Evolutionary conservation across 2,113 vertebrate genomes (phyloP).

Genomic region (Montifringilla adamsi): DNA sequence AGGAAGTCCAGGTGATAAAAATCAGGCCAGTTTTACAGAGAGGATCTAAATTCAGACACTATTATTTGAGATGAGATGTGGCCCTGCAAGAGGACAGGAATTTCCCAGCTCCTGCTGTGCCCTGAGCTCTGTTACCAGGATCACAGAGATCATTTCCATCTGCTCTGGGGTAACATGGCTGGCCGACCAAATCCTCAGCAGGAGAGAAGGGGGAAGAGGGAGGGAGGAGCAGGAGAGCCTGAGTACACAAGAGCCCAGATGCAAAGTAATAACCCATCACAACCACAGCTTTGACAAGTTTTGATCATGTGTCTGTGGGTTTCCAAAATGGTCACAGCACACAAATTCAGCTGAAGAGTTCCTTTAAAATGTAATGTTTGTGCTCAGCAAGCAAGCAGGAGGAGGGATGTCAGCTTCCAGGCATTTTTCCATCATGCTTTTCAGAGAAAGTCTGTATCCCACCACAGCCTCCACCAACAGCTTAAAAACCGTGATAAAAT

Average conservation of each 20-base stretch:
- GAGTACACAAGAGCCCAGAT: not conserved
- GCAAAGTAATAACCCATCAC: not conserved
- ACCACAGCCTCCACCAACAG: not conserved
- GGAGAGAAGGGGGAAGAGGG: not conserved
- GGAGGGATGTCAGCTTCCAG: not conserved
- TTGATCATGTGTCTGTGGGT: not conserved
- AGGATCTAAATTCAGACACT: not conserved
- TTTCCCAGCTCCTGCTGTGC: not conserved
- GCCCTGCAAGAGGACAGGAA: not conserved
- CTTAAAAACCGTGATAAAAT: not conserved
- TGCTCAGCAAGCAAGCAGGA: not conserved
- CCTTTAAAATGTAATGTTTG: not conserved
- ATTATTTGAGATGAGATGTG: not conserved
- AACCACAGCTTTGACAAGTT: not conserved
- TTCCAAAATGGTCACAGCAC: not conserved
- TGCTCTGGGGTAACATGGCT: not conserved
- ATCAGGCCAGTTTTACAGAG: not conserved
- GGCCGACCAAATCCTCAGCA: not conserved
- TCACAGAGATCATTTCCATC: not conserved
- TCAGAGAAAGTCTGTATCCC: not conserved
- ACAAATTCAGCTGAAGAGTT: not conserved
- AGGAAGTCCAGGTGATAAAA: not conserved
- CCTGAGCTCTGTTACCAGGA: not conserved
- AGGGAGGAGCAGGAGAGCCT: not conserved
- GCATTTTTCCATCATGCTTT: not conserved